A percentile compares a stretch with the other conserved stretches of the same genome.
phyloP scores from a whole-genome alignment of 2,113 vertebrate genomes.

The Spizaetus ornatus region DNA sequence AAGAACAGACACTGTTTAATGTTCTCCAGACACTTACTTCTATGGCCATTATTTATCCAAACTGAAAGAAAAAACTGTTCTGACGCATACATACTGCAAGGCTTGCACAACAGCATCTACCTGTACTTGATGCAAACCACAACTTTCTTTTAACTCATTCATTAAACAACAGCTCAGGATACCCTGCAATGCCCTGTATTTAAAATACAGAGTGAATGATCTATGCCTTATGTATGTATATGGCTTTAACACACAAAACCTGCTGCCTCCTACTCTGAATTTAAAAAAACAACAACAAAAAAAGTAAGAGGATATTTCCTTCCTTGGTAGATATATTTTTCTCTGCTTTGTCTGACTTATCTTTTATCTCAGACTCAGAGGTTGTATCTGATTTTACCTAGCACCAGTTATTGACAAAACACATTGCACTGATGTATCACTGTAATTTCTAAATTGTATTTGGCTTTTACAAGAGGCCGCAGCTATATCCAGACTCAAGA shows the following conservation, averaged over 20 bases:
- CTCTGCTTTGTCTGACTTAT: background rate
- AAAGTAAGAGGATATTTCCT: background rate
- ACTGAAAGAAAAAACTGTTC: background rate
- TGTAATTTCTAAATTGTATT: background rate
- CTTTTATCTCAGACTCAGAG: background rate
- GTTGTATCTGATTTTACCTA: background rate
- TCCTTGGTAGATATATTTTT: background rate
- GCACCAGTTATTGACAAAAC: background rate
- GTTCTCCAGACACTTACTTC: background rate
- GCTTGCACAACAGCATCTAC: background rate
- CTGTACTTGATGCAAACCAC: background rate
- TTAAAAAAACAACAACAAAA: background rate
- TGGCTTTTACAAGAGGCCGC: background rate
- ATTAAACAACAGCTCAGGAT: background rate
- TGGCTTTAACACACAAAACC: background rate
- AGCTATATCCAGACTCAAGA: background rate
- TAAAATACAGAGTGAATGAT: background rate
- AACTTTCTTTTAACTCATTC: background rate
- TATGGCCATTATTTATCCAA: background rate
- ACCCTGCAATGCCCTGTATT: background rate
- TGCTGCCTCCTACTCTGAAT: background rate
- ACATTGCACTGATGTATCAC: background rate
- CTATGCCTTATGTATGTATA: background rate
- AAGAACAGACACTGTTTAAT: background rate
- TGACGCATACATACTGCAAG: background rate